phyloP scores from a whole-genome alignment of 2,113 vertebrate genomes.

The Polypterus senegalus region DNA sequence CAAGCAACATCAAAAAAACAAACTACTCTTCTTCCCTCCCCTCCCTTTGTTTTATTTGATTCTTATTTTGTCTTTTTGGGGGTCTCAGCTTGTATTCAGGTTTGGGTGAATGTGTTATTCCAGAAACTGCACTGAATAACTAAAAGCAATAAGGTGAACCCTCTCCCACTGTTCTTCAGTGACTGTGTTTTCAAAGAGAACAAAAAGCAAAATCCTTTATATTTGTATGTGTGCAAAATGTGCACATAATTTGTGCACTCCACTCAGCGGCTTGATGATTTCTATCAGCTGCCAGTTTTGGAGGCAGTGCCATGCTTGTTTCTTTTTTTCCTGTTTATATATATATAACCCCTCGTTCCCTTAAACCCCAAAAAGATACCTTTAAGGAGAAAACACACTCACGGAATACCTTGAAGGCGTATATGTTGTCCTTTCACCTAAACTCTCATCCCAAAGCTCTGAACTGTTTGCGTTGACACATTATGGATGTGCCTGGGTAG shows the following conservation, averaged over 20 bases:
- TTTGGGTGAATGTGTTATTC: conserved; percentile 49
- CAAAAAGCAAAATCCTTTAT: too few species aligned
- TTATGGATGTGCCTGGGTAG: conserved; percentile 58
- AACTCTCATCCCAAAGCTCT: conserved; percentile 40
- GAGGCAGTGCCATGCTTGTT: too few species aligned
- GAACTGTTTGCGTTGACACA: conserved; percentile 52
- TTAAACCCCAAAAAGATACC: conserved; percentile 34
- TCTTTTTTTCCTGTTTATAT: too few species aligned
- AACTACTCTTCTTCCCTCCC: conserved; percentile 10
- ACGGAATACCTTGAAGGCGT: background rate
- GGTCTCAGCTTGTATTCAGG: conserved; percentile 12
- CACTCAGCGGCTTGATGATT: too few species aligned
- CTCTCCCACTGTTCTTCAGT: conserved; percentile 27
- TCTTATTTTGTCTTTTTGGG: conserved; percentile 46
- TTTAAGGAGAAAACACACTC: conserved; percentile 35
- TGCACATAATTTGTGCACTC: too few species aligned
- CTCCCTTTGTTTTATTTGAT: conserved; percentile 38
- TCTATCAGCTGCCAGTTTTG: too few species aligned
- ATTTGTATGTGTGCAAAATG: too few species aligned
- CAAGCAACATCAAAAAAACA: conserved; percentile 31
- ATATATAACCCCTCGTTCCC: too few species aligned
- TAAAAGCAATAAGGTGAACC: conserved; percentile 53
- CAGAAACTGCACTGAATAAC: conserved; percentile 61
- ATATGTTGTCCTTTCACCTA: conserved; percentile 41
- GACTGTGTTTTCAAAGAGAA: conserved; percentile 14